Evolutionary conservation across 2,113 vertebrate species (phyloP).

Genomic region (Crocuta crocuta): DNA sequence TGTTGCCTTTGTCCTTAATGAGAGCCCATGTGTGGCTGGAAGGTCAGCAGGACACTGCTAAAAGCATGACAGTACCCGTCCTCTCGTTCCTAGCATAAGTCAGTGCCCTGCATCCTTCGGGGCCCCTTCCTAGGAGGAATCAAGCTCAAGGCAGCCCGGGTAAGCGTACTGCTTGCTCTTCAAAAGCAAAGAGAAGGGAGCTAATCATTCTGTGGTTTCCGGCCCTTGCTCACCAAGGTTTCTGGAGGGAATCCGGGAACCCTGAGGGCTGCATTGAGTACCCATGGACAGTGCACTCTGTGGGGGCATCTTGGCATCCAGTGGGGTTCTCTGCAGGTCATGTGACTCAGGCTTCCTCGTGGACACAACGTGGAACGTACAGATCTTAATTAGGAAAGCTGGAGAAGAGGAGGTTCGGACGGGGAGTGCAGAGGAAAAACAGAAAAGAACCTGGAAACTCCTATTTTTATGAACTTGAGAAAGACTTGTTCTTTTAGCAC

Average conservation of each 20-base stretch:
- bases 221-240: neutral
- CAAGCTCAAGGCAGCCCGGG: constrained; percentile 61
- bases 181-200: neutral
- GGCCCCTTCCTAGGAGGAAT: constrained; percentile 71
- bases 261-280: neutral
- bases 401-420: neutral
- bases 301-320: neutral
- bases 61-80: neutral
- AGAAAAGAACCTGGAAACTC: constrained; percentile 72
- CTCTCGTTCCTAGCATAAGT: neutral
- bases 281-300: neutral
- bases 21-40: fast-evolving
- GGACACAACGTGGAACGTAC: constrained; percentile 58
- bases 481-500: constrained; percentile 86
- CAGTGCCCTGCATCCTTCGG: constrained; percentile 43
- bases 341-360: constrained; percentile 62
- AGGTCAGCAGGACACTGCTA: neutral
- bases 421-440: neutral
- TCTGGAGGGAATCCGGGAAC: neutral
- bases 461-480: constrained; percentile 85
- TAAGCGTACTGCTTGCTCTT: neutral
- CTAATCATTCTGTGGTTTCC: fast-evolving
- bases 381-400: constrained; percentile 71
- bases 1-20: neutral
- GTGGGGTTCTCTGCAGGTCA: neutral